Evolutionary conservation across 2,888 invertebrate genomes (phyloP), one percentile per base, ranked within the genome.

Genomic region (Drosophila quinaria): DNA sequence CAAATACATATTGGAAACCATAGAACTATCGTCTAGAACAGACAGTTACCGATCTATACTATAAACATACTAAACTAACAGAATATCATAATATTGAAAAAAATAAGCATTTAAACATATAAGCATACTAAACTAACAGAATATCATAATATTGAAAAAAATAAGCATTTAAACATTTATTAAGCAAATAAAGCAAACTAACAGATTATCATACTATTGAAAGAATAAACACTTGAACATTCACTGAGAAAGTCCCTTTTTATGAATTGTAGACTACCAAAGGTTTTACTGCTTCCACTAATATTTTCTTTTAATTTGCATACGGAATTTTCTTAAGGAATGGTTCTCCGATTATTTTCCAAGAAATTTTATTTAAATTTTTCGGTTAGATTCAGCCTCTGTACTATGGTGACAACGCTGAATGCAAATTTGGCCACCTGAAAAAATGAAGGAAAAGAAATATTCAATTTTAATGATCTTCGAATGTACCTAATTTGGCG

Each of bases 381-480:
- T 37, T 54, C 54, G 17, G 42, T 55, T 1, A 62, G 19, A 50
- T 52, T 47, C 50, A 62, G 49, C 29, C 50, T 15, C 51, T 5
- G 6, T 8, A 51, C 59, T 19, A 65, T 59, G 31, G 65, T 65
- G 5, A 59, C 55, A 44, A 65, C 51, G 46, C 65, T 65, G 13
- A 60, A 70, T 29, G 56, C 51, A 46, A 56, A 68, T 8, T 63
- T 63, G 1, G 62, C 62, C 33, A 63, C 62, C 62, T 63, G 19
- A 35, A 11, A 13, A 19, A 19, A 37, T 8, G 2, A 22, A 31
- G 15, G 55, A 39, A 3, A 29, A 39, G 11, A 1, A 13, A 29
- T 8, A 8, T 19, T 37, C 22, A 19, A 25, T 6, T 29, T 6
- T 4, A 31, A 2, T 47, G 29, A 8, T 25, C 22, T 13, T 13